Base-by-base conservation (phyloP, 2,113 vertebrate species). In the Poeciliopsis occidentalis region DNA sequence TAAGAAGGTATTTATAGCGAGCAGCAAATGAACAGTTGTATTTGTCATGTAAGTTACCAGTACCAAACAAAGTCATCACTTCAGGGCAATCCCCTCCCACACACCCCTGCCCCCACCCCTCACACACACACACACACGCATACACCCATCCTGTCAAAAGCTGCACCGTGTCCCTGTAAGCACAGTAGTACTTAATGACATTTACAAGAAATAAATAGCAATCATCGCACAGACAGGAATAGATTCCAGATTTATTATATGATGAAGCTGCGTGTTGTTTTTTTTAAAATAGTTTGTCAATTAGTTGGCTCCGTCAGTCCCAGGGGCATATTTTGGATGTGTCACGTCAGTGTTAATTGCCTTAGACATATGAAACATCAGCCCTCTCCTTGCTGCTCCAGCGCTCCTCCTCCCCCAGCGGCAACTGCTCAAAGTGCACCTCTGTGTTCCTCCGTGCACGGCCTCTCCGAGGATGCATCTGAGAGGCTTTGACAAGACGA, bases 321-420 rank as follows among this genome's bases (percentile, higher is more conserved):
- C 86, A 51, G 69, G 80, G 88, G 88, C 88, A 87, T 69, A 83
- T 91, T 88, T 89, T 90, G 70, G 91, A 91, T 76, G 77, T 89
- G 91, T 93, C 91, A 92, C 84, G 85, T 93, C 89, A 91, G 86
- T 81, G 76, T 87, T 94, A 94, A 94, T 94, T 93, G 92, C 88
- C 83, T 62, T 67, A 89, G 92, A 90, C 84, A 31, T 88, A 90
- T 85, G 84, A 89, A 91, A 88, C 87, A 68, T 75, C 79, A 75
- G 76, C 83, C 67, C 72, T 84, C 86, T 62, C 57, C 72, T 80
- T 12, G 57, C 77, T 68, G 71, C 81, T 82, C 61, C 19, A 41
- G 67, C 3, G 26, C 75, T 51, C 87, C 87, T 86, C 87, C 86
- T 75, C 78, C 87, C 85, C 88, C 86, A 72, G 76, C 63, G 80